A percentile compares a stretch with the other conserved stretches of the same genome.
These are phyloP conservation scores for Istiophorus platypterus DNA, from an alignment of 2,113 vertebrate species.

Conservation along the genomic window DNA sequence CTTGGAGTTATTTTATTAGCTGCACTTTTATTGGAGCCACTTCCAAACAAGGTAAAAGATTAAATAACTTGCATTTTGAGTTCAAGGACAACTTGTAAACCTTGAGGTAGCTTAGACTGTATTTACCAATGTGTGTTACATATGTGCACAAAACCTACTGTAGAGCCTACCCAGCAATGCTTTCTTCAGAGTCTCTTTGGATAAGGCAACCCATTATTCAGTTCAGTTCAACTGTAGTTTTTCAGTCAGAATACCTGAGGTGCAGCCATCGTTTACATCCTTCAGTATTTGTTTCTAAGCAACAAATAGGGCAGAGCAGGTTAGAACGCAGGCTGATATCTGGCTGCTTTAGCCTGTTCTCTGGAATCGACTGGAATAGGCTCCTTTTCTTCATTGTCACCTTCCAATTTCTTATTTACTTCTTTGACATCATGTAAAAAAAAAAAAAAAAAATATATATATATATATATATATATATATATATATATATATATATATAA, in stretches of 20 bases:
- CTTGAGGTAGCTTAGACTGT: neutral
- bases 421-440: neutral
- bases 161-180: neutral
- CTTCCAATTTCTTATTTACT: neutral
- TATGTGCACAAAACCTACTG: neutral
- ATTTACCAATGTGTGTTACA: neutral
- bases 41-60: conserved; percentile 9
- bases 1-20: no score
- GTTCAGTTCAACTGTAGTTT: neutral
- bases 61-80: neutral
- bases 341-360: neutral
- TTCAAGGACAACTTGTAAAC: neutral
- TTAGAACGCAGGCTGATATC: neutral
- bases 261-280: neutral
- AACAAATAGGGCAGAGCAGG: neutral
- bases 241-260: conserved; percentile 23
- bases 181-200: conserved; percentile 3
- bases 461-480: no score
- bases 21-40: neutral
- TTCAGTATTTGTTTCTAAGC: neutral
- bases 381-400: neutral
- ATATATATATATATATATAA: neutral
- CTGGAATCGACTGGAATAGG: neutral
- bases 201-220: neutral
- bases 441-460: no score